phyloP scores from a whole-genome alignment of 2,797 vertebrate genomes.

The Apogon talboti region DNA sequence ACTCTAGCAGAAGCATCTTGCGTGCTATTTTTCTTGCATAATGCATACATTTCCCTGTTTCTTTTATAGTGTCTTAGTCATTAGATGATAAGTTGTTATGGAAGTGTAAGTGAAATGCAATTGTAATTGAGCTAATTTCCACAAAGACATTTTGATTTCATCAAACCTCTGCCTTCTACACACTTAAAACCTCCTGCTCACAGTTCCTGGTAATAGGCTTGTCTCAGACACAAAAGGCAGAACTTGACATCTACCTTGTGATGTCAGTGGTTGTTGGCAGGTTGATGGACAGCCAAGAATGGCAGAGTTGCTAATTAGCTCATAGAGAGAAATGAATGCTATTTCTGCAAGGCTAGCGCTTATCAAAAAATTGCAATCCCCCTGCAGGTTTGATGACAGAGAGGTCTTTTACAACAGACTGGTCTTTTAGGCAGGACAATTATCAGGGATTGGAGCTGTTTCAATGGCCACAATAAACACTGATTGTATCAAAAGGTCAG shows the following conservation, averaged over 20 bases:
- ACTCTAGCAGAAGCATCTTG: constrained; percentile 34
- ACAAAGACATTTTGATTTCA: constrained; percentile 63
- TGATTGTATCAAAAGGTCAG: constrained; percentile 48
- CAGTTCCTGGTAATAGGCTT: constrained; percentile 84
- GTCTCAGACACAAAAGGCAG: constrained; percentile 87
- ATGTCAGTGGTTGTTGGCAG: constrained; percentile 85
- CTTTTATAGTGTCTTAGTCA: constrained; percentile 33
- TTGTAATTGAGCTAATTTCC: constrained; percentile 51
- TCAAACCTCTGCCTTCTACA: constrained; percentile 60
- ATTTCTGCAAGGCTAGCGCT: constrained; percentile 81
- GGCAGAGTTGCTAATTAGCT: constrained; percentile 89
- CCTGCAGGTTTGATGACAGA: constrained; percentile 68
- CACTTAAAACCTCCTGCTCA: constrained; percentile 65
- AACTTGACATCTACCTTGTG: constrained; percentile 90
- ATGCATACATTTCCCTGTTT: constrained; percentile 33
- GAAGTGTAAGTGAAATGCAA: constrained; percentile 24
- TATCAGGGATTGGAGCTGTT: constrained; percentile 66
- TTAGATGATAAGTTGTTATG: constrained; percentile 37
- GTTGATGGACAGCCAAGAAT: constrained; percentile 90
- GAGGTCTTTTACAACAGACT: constrained; percentile 72
- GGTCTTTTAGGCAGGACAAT: constrained; percentile 59
- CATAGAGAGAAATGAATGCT: constrained; percentile 85
- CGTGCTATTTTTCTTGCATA: constrained; percentile 26
- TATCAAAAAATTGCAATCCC: constrained; percentile 82
- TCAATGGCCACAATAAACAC: constrained; percentile 56